Evolutionary conservation across 2,888 invertebrate species (phyloP).

Genomic region (Omphaloscelis lunosa): DNA sequence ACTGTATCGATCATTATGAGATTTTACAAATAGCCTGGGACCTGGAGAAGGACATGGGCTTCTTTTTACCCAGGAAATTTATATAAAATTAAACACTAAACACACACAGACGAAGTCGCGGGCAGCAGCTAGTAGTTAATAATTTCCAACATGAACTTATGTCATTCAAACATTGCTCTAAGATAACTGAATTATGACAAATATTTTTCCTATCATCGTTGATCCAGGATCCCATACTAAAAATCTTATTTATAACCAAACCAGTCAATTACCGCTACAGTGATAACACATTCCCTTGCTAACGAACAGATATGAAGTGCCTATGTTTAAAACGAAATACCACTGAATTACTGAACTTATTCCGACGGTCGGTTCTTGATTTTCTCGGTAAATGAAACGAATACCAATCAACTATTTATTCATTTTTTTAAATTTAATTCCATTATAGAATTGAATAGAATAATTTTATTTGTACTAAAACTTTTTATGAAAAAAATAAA

Average conservation of each 20-base stretch:
- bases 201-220: too few species aligned
- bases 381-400: not conserved
- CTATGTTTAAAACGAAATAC: not conserved
- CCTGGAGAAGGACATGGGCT: not conserved
- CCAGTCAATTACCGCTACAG: slow-evolving; percentile 18
- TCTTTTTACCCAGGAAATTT: too few species aligned
- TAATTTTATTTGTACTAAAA: not conserved
- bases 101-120: not conserved
- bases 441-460: not conserved
- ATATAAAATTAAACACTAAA: too few species aligned
- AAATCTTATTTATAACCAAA: slow-evolving; percentile 22
- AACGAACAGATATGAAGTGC: slow-evolving; percentile 3
- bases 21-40: not conserved
- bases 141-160: not conserved
- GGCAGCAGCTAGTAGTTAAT: not conserved
- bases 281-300: slow-evolving; percentile 2
- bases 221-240: not conserved
- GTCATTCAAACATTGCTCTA: not conserved
- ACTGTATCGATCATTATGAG: not conserved
- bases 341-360: slow-evolving; percentile 6
- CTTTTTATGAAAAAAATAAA: not conserved
- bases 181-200: too few species aligned
- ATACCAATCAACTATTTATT: not conserved
- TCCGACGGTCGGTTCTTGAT: not conserved
- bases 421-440: not conserved